Evolutionary conservation across 1,140 invertebrate genomes (phyloP).

Genomic region (Andrena cerasifolii): DNA sequence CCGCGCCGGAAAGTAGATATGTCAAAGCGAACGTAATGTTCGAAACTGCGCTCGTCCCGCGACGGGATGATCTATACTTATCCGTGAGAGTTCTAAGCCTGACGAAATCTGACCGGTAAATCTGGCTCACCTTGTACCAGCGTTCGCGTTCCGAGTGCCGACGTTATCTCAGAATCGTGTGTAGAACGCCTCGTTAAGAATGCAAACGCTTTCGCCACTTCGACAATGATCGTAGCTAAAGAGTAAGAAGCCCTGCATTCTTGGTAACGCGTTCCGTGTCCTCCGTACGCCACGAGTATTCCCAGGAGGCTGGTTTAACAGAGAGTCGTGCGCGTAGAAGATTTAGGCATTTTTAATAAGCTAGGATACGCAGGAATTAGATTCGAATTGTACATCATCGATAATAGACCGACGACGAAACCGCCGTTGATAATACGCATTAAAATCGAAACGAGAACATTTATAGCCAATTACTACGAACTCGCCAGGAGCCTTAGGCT

Average conservation of each 20-base stretch:
- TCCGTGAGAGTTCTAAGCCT: background rate
- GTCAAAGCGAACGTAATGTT: too few species aligned
- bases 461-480: conserved; percentile 71
- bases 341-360: conserved; percentile 50
- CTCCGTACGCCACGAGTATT: background rate
- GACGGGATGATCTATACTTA: too few species aligned
- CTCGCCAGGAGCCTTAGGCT: conserved; percentile 75
- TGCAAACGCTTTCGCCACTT: background rate
- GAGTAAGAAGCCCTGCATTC: too few species aligned
- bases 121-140: too few species aligned
- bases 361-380: conserved; percentile 46
- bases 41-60: too few species aligned
- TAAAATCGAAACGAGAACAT: conserved; percentile 56
- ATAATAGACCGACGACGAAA: conserved; percentile 37
- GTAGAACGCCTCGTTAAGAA: background rate
- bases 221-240: too few species aligned
- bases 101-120: background rate
- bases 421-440: conserved; percentile 36
- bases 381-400: conserved; percentile 45
- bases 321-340: conserved; percentile 41
- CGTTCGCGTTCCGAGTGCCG: background rate
- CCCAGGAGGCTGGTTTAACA: background rate
- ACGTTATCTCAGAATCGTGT: too few species aligned
- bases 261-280: background rate
- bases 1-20: background rate